These are phyloP conservation scores for Drosophila tristis DNA, from an alignment of 1,140 invertebrate genomes.

Conservation along the genomic window DNA sequence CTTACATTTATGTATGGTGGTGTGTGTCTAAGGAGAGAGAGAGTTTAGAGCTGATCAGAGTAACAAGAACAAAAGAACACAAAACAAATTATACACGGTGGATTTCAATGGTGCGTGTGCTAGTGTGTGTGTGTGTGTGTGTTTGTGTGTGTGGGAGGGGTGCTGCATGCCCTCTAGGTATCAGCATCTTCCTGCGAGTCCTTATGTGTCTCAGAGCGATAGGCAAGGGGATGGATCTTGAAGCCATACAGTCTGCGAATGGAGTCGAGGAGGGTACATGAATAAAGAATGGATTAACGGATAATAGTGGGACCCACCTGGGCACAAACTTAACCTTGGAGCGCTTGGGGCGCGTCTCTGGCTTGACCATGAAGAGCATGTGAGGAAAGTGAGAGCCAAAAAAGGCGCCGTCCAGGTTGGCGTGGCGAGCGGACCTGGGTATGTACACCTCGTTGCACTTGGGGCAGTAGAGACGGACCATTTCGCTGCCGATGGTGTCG, in stretches of 20 bases:
- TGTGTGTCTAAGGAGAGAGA: too few species aligned
- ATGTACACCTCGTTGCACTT: constrained; percentile 99
- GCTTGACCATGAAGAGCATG: constrained; percentile 99
- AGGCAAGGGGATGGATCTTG: constrained; percentile 57
- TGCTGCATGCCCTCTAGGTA: too few species aligned
- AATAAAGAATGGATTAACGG: neutral
- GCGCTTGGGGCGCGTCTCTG: constrained; percentile 98
- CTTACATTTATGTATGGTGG: too few species aligned
- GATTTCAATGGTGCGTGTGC: too few species aligned
- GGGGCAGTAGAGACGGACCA: constrained; percentile 99
- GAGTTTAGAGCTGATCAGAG: too few species aligned
- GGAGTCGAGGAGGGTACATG: neutral
- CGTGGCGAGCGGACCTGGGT: constrained; percentile 98
- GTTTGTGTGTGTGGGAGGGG: too few species aligned
- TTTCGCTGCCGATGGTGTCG: constrained; percentile 97
- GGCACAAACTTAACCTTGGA: constrained; percentile 98
- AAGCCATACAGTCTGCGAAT: constrained; percentile 56
- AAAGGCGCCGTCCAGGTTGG: constrained; percentile 99
- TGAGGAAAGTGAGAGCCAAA: constrained; percentile 99
- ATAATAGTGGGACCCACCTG: constrained; percentile 86
- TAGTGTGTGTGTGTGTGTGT: too few species aligned
- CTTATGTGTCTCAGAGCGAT: neutral
- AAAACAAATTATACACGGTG: too few species aligned
- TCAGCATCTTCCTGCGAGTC: constrained; percentile 30
- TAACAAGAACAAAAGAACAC: too few species aligned